A percentile compares a stretch with the other conserved stretches of the same genome.
phyloP scores from a whole-genome alignment of 2,888 invertebrate genomes.

The Sarcophaga variegata region DNA sequence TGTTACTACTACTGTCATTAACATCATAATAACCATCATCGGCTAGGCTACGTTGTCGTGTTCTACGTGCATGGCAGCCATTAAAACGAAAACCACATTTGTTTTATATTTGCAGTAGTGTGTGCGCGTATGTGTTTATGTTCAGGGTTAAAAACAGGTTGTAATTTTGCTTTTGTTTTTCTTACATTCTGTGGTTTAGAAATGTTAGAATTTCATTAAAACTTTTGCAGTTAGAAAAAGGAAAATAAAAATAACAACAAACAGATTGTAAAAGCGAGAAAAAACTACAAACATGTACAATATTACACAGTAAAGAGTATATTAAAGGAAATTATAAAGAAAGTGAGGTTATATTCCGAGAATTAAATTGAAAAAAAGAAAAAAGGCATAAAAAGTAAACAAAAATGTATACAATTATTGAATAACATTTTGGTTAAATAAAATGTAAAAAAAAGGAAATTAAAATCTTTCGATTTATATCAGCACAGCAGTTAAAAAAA shows the following conservation, averaged over 20 bases:
- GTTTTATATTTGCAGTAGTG: neutral
- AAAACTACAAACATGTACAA: neutral
- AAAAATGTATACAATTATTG: too few relatives aligned
- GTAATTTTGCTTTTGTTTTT: constrained; percentile 23
- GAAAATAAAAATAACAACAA: neutral
- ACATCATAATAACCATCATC: neutral
- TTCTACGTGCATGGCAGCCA: constrained; percentile 3
- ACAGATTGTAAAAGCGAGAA: neutral
- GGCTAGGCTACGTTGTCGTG: neutral
- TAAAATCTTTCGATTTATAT: too few relatives aligned
- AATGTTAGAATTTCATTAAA: constrained; percentile 39
- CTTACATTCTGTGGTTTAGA: neutral
- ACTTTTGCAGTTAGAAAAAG: neutral
- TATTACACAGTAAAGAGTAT: too few relatives aligned
- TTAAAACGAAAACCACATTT: constrained; percentile 45
- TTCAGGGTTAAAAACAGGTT: constrained; percentile 58
- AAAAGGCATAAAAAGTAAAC: too few relatives aligned
- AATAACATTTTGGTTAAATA: too few relatives aligned
- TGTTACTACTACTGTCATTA: neutral
- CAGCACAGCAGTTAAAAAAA: too few relatives aligned
- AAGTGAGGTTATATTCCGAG: too few relatives aligned
- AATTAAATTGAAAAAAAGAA: too few relatives aligned
- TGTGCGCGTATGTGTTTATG: neutral
- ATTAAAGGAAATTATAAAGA: too few relatives aligned
- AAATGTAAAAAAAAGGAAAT: too few relatives aligned